Evolutionary conservation across 2,113 vertebrate genomes (phyloP).

Genomic region (Poeciliopsis occidentalis): DNA sequence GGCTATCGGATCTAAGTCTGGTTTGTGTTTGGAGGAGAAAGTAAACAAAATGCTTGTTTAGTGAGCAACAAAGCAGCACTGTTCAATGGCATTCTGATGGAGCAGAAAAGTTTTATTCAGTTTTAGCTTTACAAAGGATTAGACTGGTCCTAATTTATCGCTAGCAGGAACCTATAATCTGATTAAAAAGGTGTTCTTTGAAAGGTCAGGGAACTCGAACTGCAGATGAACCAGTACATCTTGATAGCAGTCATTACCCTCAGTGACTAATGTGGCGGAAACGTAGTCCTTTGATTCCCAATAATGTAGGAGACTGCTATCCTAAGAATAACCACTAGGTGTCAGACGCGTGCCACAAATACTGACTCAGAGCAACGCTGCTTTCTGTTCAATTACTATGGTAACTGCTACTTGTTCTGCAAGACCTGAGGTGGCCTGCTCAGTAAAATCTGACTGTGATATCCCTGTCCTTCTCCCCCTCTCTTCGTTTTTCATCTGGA

Average conservation of each 20-base stretch:
- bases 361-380: background rate
- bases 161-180: background rate
- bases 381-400: slow-evolving; percentile 13
- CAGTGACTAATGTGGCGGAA: background rate
- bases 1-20: slow-evolving; percentile 3
- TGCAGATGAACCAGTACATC: background rate
- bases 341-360: slow-evolving; percentile 40
- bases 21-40: slow-evolving; percentile 10
- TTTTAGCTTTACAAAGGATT: background rate
- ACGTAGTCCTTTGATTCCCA: background rate
- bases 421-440: slow-evolving; percentile 7
- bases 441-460: background rate
- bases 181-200: too few relatives aligned
- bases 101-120: background rate
- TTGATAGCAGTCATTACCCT: background rate
- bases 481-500: background rate
- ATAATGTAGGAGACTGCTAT: background rate
- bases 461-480: background rate
- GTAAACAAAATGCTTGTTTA: slow-evolving; percentile 4
- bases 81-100: background rate
- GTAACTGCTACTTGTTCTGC: slow-evolving; percentile 25
- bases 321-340: slow-evolving; percentile 38
- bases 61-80: background rate
- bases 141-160: background rate
- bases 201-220: background rate